Evolutionary conservation across 2,797 vertebrate genomes (phyloP).

Genomic region (Clamator glandarius): DNA sequence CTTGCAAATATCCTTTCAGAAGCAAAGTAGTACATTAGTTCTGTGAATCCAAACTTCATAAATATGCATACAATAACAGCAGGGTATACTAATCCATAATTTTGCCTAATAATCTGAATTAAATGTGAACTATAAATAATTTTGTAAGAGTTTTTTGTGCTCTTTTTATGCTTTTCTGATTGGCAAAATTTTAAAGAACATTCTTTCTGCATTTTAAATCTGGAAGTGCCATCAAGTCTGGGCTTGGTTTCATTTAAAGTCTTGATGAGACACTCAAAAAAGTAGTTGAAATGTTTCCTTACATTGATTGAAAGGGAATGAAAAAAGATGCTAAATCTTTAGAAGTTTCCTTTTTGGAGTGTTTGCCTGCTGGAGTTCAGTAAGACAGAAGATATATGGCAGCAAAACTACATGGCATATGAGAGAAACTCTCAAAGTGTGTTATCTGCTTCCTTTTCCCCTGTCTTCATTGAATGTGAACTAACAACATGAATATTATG

Average conservation of each 20-base stretch:
- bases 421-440: neutral
- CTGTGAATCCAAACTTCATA: slow-evolving; percentile 26
- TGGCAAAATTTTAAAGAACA: neutral
- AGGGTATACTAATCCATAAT: neutral
- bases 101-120: slow-evolving; percentile 11
- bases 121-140: slow-evolving; percentile 35
- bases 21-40: neutral
- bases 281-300: neutral
- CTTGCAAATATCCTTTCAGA: slow-evolving; percentile 25
- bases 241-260: neutral
- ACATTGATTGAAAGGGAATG: neutral
- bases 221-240: neutral
- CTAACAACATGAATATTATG: neutral
- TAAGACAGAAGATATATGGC: neutral
- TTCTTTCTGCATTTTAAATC: neutral
- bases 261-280: neutral
- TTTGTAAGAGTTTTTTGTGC: neutral
- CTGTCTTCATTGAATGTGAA: neutral
- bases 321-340: neutral
- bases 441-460: neutral
- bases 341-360: neutral
- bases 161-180: neutral
- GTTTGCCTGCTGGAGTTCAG: neutral
- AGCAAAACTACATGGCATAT: neutral
- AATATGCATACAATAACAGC: slow-evolving; percentile 39